Evolutionary conservation across 2,888 invertebrate species (phyloP).

Genomic region (Coecobrya sp.): DNA sequence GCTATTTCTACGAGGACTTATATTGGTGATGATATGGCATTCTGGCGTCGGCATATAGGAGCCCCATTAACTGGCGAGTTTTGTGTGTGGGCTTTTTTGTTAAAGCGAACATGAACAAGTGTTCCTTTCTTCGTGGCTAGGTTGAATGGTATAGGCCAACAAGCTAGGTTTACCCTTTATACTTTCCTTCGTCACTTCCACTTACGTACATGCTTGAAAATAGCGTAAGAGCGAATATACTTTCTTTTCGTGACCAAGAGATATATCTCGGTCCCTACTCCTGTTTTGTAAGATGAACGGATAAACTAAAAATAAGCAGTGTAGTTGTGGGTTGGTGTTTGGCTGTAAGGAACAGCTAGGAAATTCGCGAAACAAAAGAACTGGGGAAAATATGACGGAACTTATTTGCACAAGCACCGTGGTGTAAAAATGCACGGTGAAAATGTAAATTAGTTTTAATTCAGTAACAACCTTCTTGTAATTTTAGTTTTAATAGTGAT

Average conservation of each 20-base stretch:
- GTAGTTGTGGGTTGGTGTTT: constrained; percentile 68
- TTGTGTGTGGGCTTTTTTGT: constrained; percentile 73
- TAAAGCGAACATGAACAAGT: constrained; percentile 64
- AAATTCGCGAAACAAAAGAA: constrained; percentile 37
- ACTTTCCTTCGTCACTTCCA: constrained; percentile 34
- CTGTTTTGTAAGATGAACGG: constrained; percentile 41
- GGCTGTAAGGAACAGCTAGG: constrained; percentile 66
- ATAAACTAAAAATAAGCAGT: constrained; percentile 53
- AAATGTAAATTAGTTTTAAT: constrained; percentile 32
- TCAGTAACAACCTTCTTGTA: constrained; percentile 28
- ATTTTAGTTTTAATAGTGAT: constrained; percentile 19
- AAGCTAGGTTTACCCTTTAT: constrained; percentile 52
- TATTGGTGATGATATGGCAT: constrained; percentile 31
- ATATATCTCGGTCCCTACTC: constrained; percentile 12
- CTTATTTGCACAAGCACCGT: constrained; percentile 29
- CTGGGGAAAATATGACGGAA: constrained; percentile 49
- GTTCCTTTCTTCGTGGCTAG: constrained; percentile 38
- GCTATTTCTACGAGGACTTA: not conserved
- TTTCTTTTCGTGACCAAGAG: constrained; percentile 21
- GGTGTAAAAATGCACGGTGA: constrained; percentile 42
- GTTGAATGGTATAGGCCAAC: constrained; percentile 26
- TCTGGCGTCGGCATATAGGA: not conserved
- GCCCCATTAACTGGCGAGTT: constrained; percentile 33
- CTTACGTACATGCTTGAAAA: not conserved
- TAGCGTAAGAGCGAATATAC: constrained; percentile 1